A percentile compares a stretch with the other conserved stretches of the same genome.
These are phyloP conservation scores for Ariolimax columbianus DNA, from an alignment of 2,888 invertebrate genomes.

Conservation along the genomic window DNA sequence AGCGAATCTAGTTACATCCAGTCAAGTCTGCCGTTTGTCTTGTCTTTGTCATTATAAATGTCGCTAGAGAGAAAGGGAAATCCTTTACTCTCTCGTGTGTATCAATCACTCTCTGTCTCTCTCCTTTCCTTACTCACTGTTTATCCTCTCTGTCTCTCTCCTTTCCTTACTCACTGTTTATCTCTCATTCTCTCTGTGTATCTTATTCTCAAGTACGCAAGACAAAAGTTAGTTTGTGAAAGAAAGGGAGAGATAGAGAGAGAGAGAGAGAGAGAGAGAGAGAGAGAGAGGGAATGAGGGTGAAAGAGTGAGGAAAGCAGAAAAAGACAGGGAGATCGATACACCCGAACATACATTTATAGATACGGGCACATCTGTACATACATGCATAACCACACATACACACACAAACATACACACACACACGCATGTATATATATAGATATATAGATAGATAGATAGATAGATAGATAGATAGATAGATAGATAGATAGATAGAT, in stretches of 20 bases:
- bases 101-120: too few species aligned
- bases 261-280: neutral
- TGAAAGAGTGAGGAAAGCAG: neutral
- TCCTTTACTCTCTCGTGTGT: too few species aligned
- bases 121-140: too few species aligned
- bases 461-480: neutral
- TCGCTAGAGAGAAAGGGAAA: too few species aligned
- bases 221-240: neutral
- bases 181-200: too few species aligned
- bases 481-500: too few species aligned
- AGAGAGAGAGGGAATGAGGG: neutral
- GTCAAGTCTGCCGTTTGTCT: too few species aligned
- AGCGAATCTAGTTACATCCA: too few species aligned
- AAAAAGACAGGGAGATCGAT: constrained; percentile 13
- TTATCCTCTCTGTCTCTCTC: too few species aligned
- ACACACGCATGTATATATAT: neutral
- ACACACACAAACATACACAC: neutral
- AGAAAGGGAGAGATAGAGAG: neutral
- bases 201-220: too few species aligned
- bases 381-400: neutral
- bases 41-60: too few species aligned
- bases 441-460: neutral
- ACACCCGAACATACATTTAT: neutral
- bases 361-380: neutral
- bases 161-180: too few species aligned